Conservation (phyloP, 2,113 vertebrate genomes). For the Trogon melanurus region DNA sequence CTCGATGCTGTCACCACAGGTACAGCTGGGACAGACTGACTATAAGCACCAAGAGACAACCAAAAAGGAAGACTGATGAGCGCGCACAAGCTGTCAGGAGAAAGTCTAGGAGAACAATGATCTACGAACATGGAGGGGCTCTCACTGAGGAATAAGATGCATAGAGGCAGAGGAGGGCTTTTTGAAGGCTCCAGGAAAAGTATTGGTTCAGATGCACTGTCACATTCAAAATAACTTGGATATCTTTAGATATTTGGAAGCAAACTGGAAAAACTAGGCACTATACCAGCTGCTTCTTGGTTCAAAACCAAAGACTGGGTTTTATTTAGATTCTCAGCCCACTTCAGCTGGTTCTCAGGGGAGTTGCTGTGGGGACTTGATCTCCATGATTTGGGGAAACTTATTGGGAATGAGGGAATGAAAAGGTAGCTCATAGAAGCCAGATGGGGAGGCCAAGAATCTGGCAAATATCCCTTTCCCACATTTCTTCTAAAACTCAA, state of each 20-base stretch:
- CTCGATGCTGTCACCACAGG: neutral
- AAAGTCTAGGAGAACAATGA: neutral
- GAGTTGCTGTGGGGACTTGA: neutral
- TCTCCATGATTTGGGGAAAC: slow-evolving; percentile 24
- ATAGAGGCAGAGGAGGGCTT: neutral
- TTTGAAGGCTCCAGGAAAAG: neutral
- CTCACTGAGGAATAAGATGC: neutral
- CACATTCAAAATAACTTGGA: neutral
- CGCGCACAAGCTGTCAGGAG: neutral
- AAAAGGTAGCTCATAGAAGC: slow-evolving; percentile 63
- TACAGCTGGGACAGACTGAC: neutral
- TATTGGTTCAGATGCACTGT: neutral
- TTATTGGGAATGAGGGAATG: slow-evolving; percentile 34
- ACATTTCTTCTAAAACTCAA: slow-evolving; percentile 63
- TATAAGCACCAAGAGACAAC: neutral
- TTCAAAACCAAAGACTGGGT: slow-evolving; percentile 36
- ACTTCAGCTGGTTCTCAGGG: neutral
- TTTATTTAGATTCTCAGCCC: slow-evolving; percentile 46
- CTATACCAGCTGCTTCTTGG: slow-evolving; percentile 18
- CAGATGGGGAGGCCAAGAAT: slow-evolving; percentile 63
- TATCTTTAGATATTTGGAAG: slow-evolving; percentile 39
- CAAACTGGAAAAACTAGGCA: slow-evolving; percentile 16
- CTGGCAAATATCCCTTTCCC: slow-evolving; percentile 62
- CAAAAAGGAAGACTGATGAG: neutral
- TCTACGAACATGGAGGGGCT: neutral